Conservation (phyloP, 30 jellyfish, hydroid and myxozoan genomes). For the Rhopilema esculentum region DNA sequence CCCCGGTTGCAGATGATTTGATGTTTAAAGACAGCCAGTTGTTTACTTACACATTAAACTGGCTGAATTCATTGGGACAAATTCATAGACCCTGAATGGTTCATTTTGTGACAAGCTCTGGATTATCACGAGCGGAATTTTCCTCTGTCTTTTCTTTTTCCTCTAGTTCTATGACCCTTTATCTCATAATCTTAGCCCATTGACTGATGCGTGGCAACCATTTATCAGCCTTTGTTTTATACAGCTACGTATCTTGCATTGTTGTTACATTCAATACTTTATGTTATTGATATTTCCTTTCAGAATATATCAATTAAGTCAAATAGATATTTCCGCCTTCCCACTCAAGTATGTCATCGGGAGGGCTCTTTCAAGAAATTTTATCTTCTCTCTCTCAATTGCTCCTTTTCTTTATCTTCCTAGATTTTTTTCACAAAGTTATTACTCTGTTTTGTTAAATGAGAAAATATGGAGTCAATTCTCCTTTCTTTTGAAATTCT, state of each 20-base stretch:
- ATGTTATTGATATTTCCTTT: too few species aligned
- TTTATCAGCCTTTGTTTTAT: neutral
- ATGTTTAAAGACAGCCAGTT: neutral
- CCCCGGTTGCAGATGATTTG: neutral
- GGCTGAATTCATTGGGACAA: neutral
- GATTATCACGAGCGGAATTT: conserved; percentile 12
- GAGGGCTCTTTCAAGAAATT: neutral
- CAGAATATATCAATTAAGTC: neutral
- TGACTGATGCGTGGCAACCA: neutral
- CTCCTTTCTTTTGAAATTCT: too few species aligned
- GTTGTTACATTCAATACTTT: neutral
- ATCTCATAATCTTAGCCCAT: neutral
- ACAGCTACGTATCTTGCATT: neutral
- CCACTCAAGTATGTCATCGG: neutral
- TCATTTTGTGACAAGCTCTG: neutral
- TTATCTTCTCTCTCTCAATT: neutral
- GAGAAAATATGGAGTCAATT: too few species aligned
- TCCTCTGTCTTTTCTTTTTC: conserved; percentile 15
- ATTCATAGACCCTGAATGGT: neutral
- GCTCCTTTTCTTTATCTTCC: neutral
- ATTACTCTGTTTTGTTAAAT: too few species aligned
- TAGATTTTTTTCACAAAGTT: too few species aligned
- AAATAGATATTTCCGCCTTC: neutral
- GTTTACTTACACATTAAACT: neutral
- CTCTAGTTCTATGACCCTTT: neutral